Evolutionary conservation across 1,140 invertebrate genomes (phyloP).

Genomic region (Drosophila prosaltans): DNA sequence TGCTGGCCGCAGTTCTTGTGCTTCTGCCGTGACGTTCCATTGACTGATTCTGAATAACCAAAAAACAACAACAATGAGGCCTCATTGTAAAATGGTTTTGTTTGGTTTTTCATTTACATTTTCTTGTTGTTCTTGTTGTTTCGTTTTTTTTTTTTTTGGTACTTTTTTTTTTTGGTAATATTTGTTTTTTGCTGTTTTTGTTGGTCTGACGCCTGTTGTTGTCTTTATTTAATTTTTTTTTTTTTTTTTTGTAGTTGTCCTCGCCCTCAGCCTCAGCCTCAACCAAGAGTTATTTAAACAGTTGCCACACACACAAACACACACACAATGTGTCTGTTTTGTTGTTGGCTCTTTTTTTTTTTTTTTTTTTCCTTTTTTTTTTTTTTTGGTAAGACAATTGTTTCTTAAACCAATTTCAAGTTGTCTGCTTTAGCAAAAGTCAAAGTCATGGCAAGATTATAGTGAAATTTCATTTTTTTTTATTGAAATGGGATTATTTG

Average conservation of each 20-base stretch:
- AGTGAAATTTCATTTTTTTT: slow-evolving; percentile 43
- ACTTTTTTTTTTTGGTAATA: slow-evolving; percentile 27
- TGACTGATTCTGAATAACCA: slow-evolving; percentile 68
- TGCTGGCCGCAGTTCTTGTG: slow-evolving; percentile 36
- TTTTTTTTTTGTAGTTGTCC: slow-evolving; percentile 11
- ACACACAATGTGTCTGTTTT: slow-evolving; percentile 13
- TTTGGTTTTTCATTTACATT: slow-evolving; percentile 76
- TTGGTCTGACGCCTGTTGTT: slow-evolving; percentile 27
- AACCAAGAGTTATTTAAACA: slow-evolving; percentile 54
- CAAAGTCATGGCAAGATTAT: slow-evolving; percentile 61
- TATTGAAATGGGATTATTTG: no score
- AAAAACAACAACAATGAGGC: slow-evolving; percentile 45
- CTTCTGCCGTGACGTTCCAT: slow-evolving; percentile 77
- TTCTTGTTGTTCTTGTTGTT: slow-evolving; percentile 18
- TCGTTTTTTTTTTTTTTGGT: slow-evolving; percentile 29
- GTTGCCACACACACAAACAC: slow-evolving; percentile 34
- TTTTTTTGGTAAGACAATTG: slow-evolving; percentile 9
- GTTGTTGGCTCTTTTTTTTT: slow-evolving; percentile 16
- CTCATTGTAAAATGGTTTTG: slow-evolving; percentile 70
- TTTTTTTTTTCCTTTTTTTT: neutral
- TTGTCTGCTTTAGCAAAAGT: slow-evolving; percentile 33
- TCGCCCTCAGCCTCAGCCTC: slow-evolving; percentile 32
- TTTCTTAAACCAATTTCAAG: slow-evolving; percentile 13
- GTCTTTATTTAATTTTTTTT: neutral
- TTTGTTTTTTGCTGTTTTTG: slow-evolving; percentile 31